Conservation (phyloP, 1,140 invertebrate genomes). For the Euwallacea similis region DNA sequence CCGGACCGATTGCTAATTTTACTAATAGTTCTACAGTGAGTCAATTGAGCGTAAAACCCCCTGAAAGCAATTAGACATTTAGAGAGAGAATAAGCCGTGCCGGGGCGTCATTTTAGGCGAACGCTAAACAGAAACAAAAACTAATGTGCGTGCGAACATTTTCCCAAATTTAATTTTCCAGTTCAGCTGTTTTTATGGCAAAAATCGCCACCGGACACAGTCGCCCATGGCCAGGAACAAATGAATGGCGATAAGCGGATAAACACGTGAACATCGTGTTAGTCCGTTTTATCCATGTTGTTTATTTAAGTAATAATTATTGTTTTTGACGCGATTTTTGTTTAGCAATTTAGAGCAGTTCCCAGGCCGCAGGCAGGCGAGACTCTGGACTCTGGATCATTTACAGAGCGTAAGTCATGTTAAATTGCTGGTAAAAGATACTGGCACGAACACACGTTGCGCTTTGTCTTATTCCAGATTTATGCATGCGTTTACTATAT, state of each 20-base stretch:
- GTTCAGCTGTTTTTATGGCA: slow-evolving; percentile 51
- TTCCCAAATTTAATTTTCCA: slow-evolving; percentile 53
- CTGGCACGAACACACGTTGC: slow-evolving; percentile 13
- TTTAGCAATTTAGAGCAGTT: not conserved
- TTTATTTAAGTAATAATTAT: slow-evolving; percentile 15
- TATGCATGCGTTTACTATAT: slow-evolving; percentile 18
- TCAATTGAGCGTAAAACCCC: slow-evolving; percentile 13
- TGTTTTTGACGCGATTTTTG: slow-evolving; percentile 6
- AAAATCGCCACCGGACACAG: slow-evolving; percentile 48
- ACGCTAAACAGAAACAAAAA: slow-evolving; percentile 51
- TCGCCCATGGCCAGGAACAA: slow-evolving; percentile 32
- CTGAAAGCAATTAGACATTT: slow-evolving; percentile 29
- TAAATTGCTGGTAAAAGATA: slow-evolving; percentile 30
- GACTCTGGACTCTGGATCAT: slow-evolving; percentile 1
- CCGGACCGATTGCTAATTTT: not conserved
- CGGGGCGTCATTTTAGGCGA: slow-evolving; percentile 16
- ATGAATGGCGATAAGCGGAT: slow-evolving; percentile 45
- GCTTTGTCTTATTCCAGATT: slow-evolving; percentile 18
- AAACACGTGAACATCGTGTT: slow-evolving; percentile 36
- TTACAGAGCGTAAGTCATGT: slow-evolving; percentile 17
- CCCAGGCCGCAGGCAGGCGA: not conserved
- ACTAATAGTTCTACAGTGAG: slow-evolving; percentile 18
- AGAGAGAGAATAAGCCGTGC: slow-evolving; percentile 15
- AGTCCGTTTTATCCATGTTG: slow-evolving; percentile 24
- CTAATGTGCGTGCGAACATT: slow-evolving; percentile 52